Conservation (phyloP, 1,140 invertebrate genomes). For the Adoxophyes honmai region DNA sequence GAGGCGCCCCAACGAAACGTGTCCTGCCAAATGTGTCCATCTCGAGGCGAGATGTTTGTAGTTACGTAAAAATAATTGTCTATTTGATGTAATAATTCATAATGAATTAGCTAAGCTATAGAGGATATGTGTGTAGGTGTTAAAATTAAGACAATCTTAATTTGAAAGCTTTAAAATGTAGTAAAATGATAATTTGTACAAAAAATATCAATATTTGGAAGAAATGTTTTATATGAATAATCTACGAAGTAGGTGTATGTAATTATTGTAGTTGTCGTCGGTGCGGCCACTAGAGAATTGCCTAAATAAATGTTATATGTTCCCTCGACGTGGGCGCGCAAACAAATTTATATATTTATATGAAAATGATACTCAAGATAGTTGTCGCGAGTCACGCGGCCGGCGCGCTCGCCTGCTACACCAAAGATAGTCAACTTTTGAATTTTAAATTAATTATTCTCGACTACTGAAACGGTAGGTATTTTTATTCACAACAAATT, state of each 20-base stretch:
- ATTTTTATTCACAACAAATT: neutral
- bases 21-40: conserved; percentile 25
- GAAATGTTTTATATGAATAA: conserved; percentile 31
- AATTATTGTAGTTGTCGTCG: conserved; percentile 22
- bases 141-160: conserved; percentile 61
- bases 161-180: conserved; percentile 68
- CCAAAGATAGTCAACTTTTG: conserved; percentile 34
- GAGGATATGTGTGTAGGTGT: conserved; percentile 31
- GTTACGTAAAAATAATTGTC: conserved; percentile 17
- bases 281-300: neutral
- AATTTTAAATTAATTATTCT: neutral
- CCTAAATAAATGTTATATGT: conserved; percentile 11
- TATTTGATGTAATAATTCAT: conserved; percentile 26
- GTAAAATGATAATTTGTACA: conserved; percentile 50
- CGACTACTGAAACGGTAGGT: neutral
- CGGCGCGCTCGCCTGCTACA: conserved; percentile 25
- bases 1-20: conserved; percentile 29
- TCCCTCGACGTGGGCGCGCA: neutral
- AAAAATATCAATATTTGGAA: conserved; percentile 43
- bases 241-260: conserved; percentile 21
- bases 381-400: neutral
- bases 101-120: conserved; percentile 29
- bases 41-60: conserved; percentile 18
- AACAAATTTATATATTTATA: conserved; percentile 12
- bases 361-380: conserved; percentile 10